Base-by-base conservation (phyloP, 2,797 vertebrate species). In the Choloepus didactylus region DNA sequence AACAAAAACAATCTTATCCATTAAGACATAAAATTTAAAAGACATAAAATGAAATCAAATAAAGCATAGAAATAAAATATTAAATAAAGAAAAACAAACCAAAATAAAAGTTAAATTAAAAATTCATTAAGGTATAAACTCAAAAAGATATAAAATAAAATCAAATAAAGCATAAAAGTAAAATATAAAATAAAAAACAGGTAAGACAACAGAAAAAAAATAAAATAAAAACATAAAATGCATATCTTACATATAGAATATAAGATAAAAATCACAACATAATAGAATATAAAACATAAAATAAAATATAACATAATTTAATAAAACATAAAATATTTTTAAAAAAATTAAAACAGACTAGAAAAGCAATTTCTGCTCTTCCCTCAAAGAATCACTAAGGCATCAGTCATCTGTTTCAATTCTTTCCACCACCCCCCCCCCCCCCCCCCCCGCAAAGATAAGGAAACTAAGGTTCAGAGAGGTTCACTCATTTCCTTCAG, bases 171-270 rank as follows among this genome's bases (percentile, higher is more conserved):
- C 35, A 29, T 41, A 87, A 93, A 83, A 51, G 23, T 56, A 56
- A 90, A 85, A 54, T 38, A 70, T 31, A 81, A 93, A 81, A 76
- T 12, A 72, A 88, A 89, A 89, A 67, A 21, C 49, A 83, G 94
- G 93, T 93, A 80, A 87, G 92, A 66, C 35, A 79, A 89, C 19
- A 56, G 54, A 89, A 38, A 49, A 87, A 87, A 84, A 31, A 84
- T 7, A 56, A 88, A 25, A 79, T 19, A 82, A 89, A 56, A 76
- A 77, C 29, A 81, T 41, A 75, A 83, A 93, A 91, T 76, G 19
- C 11, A 73, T 73, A 66, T 76, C 44, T 10, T 49, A 60, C 15
- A 62, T 76, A 87, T 93, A 49, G 70, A 88, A 83, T n/a, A 70
- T 51, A 87, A 84, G 75, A 67, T 82, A 59, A 94, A 44, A 94